phyloP scores from a whole-genome alignment of 92 coral and sea anemone genomes.

The Siderastrea siderea region DNA sequence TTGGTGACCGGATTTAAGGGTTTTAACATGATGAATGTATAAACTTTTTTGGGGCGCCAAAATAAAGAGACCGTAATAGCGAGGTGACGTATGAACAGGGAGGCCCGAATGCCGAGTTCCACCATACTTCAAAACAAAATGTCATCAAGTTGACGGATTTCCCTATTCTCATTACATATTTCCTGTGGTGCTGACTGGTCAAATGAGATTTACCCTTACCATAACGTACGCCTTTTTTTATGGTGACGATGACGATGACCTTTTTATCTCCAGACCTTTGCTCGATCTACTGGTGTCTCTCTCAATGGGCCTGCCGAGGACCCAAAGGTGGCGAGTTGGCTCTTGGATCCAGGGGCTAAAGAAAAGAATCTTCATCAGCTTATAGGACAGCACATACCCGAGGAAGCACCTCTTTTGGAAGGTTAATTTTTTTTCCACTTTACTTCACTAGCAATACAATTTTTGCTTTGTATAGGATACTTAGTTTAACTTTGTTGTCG shows the following conservation, averaged over 20 bases:
- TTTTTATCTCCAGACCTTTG: conserved; percentile 61
- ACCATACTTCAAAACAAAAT: too few relatives aligned
- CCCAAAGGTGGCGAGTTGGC: conserved; percentile 97
- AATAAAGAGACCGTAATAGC: too few relatives aligned
- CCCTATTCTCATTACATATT: too few relatives aligned
- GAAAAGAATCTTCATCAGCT: conserved; percentile 90
- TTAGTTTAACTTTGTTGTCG: too few relatives aligned
- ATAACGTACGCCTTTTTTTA: neutral
- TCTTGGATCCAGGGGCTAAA: conserved; percentile 92
- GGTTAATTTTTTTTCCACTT: conserved; percentile 48
- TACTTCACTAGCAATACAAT: neutral
- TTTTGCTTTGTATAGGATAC: too few relatives aligned
- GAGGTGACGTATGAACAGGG: too few relatives aligned
- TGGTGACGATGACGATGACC: neutral
- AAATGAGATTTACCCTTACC: neutral
- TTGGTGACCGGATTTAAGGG: too few relatives aligned
- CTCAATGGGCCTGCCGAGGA: conserved; percentile 83
- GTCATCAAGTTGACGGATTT: too few relatives aligned
- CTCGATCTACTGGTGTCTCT: conserved; percentile 85
- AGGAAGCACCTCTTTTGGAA: conserved; percentile 78
- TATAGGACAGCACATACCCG: conserved; percentile 80
- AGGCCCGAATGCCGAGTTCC: too few relatives aligned
- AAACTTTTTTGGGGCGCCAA: too few relatives aligned
- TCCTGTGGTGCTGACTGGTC: neutral
- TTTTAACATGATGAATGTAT: too few relatives aligned